Conservation (phyloP, 1,140 invertebrate species). For the Drosophila pruinosa region DNA sequence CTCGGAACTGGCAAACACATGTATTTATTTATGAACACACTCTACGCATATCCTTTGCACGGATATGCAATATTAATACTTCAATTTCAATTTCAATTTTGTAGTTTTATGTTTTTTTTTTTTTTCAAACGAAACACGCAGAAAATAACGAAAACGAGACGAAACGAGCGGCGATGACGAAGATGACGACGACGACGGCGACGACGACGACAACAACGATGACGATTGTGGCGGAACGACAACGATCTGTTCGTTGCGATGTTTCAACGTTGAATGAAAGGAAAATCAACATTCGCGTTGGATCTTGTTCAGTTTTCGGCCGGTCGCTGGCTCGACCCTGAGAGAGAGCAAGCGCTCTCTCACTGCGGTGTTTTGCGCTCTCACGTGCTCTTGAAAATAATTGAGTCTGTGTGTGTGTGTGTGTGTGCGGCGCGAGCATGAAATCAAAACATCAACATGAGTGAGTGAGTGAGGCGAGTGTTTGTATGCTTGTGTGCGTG, state of each 20-base stretch:
- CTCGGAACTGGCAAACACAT: slow-evolving; percentile 3
- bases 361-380: slow-evolving; percentile 4
- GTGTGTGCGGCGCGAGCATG: slow-evolving; percentile 4
- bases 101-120: not conserved
- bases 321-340: slow-evolving; percentile 52
- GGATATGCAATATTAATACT: not conserved
- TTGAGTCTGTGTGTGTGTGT: slow-evolving; percentile 7
- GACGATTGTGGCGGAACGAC: slow-evolving; percentile 50
- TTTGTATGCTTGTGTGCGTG: not conserved
- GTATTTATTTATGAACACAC: slow-evolving; percentile 12
- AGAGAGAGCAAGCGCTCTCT: slow-evolving; percentile 21
- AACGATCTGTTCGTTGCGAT: slow-evolving; percentile 76
- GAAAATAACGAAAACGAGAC: slow-evolving; percentile 29
- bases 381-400: slow-evolving; percentile 27
- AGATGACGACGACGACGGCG: slow-evolving; percentile 43
- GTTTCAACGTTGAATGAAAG: slow-evolving; percentile 78
- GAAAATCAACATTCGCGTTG: slow-evolving; percentile 79
- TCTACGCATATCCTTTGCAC: slow-evolving; percentile 18
- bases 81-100: no score
- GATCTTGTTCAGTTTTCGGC: slow-evolving; percentile 81
- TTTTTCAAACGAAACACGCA: not conserved
- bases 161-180: slow-evolving; percentile 12
- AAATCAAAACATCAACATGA: slow-evolving; percentile 31
- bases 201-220: not conserved
- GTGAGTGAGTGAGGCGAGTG: slow-evolving; percentile 10